phyloP scores from a whole-genome alignment of 2,113 vertebrate genomes.

The Gasterosteus aculeatus region DNA sequence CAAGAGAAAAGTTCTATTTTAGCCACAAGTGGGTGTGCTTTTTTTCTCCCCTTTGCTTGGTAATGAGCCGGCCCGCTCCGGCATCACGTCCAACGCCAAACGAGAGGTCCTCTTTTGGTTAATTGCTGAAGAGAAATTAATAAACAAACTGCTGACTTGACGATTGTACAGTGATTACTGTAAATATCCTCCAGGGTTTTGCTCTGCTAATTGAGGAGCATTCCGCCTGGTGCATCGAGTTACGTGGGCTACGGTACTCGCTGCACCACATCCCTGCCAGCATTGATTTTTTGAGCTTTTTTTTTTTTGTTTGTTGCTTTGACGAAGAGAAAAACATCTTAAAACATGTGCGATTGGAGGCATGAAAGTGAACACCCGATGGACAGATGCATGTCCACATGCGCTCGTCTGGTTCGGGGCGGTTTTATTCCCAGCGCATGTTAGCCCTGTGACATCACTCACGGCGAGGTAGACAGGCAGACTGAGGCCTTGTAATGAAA shows the following conservation, averaged over 20 bases:
- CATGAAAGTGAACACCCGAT: background rate
- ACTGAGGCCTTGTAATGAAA: constrained; percentile 68
- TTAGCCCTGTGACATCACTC: constrained; percentile 41
- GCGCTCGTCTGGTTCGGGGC: background rate
- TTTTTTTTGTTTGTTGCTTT: constrained; percentile 31
- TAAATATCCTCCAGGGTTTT: constrained; percentile 68
- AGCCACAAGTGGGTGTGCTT: constrained; percentile 17
- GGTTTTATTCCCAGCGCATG: constrained; percentile 10
- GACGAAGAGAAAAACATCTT: constrained; percentile 44
- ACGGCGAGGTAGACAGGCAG: constrained; percentile 19
- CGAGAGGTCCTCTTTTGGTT: constrained; percentile 66
- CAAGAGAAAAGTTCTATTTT: constrained; percentile 29
- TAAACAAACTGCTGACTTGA: constrained; percentile 66
- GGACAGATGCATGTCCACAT: background rate
- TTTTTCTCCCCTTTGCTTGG: constrained; percentile 56
- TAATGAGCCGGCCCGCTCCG: constrained; percentile 57
- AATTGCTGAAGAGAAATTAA: constrained; percentile 72
- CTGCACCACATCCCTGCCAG: constrained; percentile 45
- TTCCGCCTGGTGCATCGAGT: constrained; percentile 65
- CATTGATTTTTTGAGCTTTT: constrained; percentile 58
- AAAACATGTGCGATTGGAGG: constrained; percentile 37
- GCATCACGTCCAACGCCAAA: constrained; percentile 65
- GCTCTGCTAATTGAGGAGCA: constrained; percentile 62
- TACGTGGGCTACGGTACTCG: constrained; percentile 63
- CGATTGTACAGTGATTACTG: constrained; percentile 73